Percentiles rank a stretch among this genome's conserved stretches.
phyloP scores from a whole-genome alignment of 2,113 vertebrate genomes.

The Apteryx mantelli region DNA sequence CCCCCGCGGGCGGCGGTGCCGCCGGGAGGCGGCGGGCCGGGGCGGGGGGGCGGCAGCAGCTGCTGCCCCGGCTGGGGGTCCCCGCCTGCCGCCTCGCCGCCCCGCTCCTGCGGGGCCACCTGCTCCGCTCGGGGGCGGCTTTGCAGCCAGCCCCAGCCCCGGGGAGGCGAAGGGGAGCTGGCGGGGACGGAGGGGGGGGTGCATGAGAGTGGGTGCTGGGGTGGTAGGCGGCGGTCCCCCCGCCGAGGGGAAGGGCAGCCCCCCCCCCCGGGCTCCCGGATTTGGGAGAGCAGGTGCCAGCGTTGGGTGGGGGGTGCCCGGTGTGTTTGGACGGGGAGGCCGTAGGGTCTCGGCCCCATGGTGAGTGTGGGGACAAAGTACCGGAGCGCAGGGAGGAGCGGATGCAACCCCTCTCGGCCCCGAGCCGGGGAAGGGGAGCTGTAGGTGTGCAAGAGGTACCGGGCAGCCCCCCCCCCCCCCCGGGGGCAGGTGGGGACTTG shows the following conservation, averaged over 20 bases:
- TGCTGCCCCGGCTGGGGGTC: not conserved
- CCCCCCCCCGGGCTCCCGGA: not conserved
- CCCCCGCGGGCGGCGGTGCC: constrained; percentile 62
- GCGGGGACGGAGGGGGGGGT: too few relatives aligned
- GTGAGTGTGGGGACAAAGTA: not conserved
- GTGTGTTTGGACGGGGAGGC: too few relatives aligned
- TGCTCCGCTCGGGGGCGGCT: not conserved
- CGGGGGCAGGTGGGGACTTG: not conserved
- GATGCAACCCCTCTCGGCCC: not conserved
- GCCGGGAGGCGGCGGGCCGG: not conserved
- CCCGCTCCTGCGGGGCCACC: not conserved
- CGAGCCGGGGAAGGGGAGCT: not conserved
- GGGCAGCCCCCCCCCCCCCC: not conserved
- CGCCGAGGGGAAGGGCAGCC: not conserved
- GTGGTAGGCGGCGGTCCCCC: not conserved
- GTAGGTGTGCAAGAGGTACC: too few relatives aligned
- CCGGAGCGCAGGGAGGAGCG: not conserved
- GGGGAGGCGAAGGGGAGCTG: too few relatives aligned
- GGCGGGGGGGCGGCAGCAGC: too few relatives aligned
- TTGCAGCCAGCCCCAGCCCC: not conserved
- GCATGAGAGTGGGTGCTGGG: not conserved
- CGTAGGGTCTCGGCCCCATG: not conserved
- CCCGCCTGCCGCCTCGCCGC: not conserved
- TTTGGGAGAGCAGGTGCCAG: not conserved
- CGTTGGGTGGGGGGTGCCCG: not conserved